These are phyloP conservation scores for human (Homo sapiens) DNA, from an alignment of 2,113 vertebrate species.

Conservation along the genomic window DNA sequence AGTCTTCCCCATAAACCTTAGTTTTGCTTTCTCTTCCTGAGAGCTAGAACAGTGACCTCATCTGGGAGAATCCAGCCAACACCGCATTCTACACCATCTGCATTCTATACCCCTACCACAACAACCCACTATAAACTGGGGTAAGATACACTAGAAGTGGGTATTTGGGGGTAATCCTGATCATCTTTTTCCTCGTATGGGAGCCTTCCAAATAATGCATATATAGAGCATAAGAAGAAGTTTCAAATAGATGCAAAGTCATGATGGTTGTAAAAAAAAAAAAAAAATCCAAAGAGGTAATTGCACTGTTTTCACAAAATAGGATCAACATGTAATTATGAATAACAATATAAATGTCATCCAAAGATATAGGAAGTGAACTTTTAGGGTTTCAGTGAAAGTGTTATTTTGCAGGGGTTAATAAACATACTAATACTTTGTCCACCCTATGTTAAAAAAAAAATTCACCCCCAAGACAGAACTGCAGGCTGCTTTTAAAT, in stretches of 20 bases:
- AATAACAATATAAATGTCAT: slow-evolving; percentile 41
- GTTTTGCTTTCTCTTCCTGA: slow-evolving; percentile 13
- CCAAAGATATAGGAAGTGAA: slow-evolving; percentile 1
- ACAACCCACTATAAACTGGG: neutral
- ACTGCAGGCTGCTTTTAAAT: neutral
- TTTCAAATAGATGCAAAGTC: slow-evolving; percentile 42
- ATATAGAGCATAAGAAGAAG: slow-evolving; percentile 19
- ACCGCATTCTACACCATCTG: neutral
- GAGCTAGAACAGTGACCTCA: neutral
- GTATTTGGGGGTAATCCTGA: neutral
- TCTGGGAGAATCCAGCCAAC: neutral
- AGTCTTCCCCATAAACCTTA: neutral
- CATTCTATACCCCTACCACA: neutral
- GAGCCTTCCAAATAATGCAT: neutral
- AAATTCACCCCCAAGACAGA: neutral
- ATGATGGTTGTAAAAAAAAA: neutral
- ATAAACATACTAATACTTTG: slow-evolving; percentile 22
- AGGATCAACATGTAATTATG: slow-evolving; percentile 31
- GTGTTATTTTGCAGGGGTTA: slow-evolving; percentile 20
- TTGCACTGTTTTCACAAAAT: slow-evolving; percentile 32
- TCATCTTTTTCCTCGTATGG: neutral
- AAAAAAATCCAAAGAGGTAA: too few relatives aligned
- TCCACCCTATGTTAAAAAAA: neutral
- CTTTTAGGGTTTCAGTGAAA: slow-evolving; percentile 27
- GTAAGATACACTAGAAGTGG: neutral